Conservation (phyloP, 2,888 invertebrate genomes). For the Mesorhabditis sp. region DNA sequence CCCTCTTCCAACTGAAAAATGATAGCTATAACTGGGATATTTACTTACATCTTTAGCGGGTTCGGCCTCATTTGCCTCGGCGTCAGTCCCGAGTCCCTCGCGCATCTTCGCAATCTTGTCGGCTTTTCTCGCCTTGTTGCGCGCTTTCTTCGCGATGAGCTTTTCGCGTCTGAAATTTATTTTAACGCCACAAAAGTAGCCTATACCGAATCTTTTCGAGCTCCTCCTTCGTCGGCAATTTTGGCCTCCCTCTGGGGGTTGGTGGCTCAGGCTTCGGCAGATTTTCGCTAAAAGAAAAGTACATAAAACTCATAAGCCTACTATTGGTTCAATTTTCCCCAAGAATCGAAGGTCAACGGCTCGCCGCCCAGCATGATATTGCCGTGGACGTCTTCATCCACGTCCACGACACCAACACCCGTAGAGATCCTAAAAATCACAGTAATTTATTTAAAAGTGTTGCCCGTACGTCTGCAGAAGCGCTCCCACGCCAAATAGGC, state of each 20-base stretch:
- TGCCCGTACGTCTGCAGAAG: conserved; percentile 12
- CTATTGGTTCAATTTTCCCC: conserved; percentile 22
- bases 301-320: not conserved
- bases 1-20: conserved; percentile 29
- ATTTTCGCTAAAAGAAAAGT: not conserved
- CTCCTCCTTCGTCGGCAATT: not conserved
- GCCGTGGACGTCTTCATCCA: conserved; percentile 33
- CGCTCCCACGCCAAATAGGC: conserved; percentile 21
- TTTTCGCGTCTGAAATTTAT: conserved; percentile 21
- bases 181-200: not conserved
- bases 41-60: conserved; percentile 9
- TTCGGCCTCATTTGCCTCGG: conserved; percentile 16
- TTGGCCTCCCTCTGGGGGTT: not conserved
- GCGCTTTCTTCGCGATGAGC: not conserved
- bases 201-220: not conserved
- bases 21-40: not conserved
- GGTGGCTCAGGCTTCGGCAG: not conserved
- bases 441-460: conserved; percentile 8
- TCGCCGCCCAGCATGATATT: conserved; percentile 31
- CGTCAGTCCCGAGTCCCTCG: conserved; percentile 16
- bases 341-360: conserved; percentile 36
- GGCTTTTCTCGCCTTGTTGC: conserved; percentile 14
- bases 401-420: conserved; percentile 26
- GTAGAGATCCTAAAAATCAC: conserved; percentile 16
- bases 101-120: conserved; percentile 27